These are phyloP conservation scores for Xenentodon cancila DNA, from an alignment of 2,797 vertebrate species.

Conservation along the genomic window DNA sequence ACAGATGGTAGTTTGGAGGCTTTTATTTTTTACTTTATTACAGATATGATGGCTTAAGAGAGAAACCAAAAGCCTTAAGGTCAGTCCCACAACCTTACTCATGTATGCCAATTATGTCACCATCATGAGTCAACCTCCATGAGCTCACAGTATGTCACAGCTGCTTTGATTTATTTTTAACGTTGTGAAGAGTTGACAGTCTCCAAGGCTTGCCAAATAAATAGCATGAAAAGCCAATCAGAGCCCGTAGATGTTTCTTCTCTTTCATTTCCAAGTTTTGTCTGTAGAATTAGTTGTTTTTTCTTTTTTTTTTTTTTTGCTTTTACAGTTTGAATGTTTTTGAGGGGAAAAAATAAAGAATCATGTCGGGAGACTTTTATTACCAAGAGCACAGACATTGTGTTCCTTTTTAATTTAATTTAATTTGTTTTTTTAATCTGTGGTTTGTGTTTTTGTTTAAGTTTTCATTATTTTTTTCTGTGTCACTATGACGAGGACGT, in stretches of 20 bases:
- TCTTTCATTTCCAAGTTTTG: constrained; percentile 13
- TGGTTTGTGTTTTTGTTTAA: constrained; percentile 35
- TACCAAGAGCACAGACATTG: constrained; percentile 55
- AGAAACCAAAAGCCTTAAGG: constrained; percentile 76
- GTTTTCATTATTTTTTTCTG: constrained; percentile 63
- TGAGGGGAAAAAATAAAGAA: neutral
- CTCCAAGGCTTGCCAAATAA: constrained; percentile 39
- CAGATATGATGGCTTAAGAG: constrained; percentile 51
- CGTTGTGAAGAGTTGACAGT: constrained; percentile 39
- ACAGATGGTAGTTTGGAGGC: no score
- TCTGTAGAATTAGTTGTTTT: constrained; percentile 23
- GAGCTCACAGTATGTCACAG: constrained; percentile 64
- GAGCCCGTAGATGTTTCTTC: constrained; percentile 22
- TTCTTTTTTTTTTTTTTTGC: constrained; percentile 18
- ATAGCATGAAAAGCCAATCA: constrained; percentile 42
- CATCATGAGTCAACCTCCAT: constrained; percentile 63
- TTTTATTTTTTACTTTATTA: constrained; percentile 20
- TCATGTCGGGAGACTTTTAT: constrained; percentile 43
- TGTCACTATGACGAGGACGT: constrained; percentile 43
- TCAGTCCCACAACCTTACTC: constrained; percentile 58
- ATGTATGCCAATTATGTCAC: constrained; percentile 66
- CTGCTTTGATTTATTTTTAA: constrained; percentile 74
- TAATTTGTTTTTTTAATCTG: constrained; percentile 24
- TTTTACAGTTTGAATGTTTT: constrained; percentile 18
- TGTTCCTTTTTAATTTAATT: constrained; percentile 53